Base-by-base conservation (phyloP, 2,797 vertebrate genomes). In the Eulemur albifrons region DNA sequence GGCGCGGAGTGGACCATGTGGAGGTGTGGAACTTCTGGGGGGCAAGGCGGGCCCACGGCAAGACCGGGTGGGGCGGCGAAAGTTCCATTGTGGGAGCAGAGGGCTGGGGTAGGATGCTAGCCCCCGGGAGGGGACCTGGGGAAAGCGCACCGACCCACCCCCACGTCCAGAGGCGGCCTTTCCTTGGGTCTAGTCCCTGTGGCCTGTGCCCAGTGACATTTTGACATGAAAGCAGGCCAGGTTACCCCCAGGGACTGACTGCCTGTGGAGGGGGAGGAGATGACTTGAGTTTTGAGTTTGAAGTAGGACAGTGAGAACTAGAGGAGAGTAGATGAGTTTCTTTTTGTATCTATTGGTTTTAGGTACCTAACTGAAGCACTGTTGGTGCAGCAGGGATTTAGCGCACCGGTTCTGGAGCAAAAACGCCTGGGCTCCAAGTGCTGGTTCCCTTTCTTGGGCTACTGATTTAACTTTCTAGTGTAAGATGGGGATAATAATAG, bases 401-500 rank as follows among this genome's bases (percentile, higher is more conserved):
- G 40, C 40, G 45, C 45, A 20, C 61, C 8, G 6, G 7, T 61
- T 59, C 25, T 52, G 72, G 59, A 81, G 35, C 38, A 38, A 14
- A 48, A 59, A 70, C 40, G 54, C 11, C n/a, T 38, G 12, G 25
- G 30, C n/a, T 54, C 32, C 75, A 32, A 18, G 50, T 40, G 30
- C 79, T 70, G n/a, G 27, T 72, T 96, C 25, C 76, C n/a, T 48
- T 93, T 75, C 48, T 89, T 73, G 27, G 35, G 32, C 32, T 79
- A 73, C 40, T 72, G 65, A 38, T 65, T 95, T 94, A 69, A 70
- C 75, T 92, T 93, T 67, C 43, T 77, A 15, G 9, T 50, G 8
- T 27, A 21, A 40, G 54, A 21, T 63, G 57, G 52, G 40, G 30
- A 20, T 86, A 12, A 10, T 63, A 35, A 38, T 3, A 86, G 30